Base-by-base conservation (phyloP, 1,140 invertebrate species). In the Drosophila sucinea region DNA sequence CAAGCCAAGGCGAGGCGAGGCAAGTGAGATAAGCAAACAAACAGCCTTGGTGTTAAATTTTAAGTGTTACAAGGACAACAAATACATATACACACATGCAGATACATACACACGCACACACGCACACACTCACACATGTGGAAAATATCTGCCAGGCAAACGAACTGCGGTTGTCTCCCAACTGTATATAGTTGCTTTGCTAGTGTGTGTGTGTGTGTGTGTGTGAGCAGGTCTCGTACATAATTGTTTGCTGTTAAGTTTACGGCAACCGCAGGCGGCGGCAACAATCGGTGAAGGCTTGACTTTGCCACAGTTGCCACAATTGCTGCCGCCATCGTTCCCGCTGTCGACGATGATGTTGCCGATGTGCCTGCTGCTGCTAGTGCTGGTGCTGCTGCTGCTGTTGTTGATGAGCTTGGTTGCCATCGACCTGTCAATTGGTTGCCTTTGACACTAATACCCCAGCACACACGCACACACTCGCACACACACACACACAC, bases 191-290 rank as follows among this genome's bases (percentile, higher is more conserved):
- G 40, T 44, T 41, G 27, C 29, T 56, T 41, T 54, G 60, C 32
- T 44, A n/a, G 33, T 65, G n/a, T 38, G 8, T 56, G 56, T 66
- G 47, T 32, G 38, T 67, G 17, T 67, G 60, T 40, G 61, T 62
- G 35, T 67, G 61, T 62, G 41, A 56, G 56, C 40, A 67, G 23
- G 23, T 51, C 17, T 75, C 17, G 33, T 58, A 58, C 32, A 73
- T 89, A 89, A 89, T 90, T 89, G 84, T 90, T 89, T 90, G 86
- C 85, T 84, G 81, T 89, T 89, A 89, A 89, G 81, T 84, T 87
- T 89, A 89, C 80, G 80, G 80, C 64, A 90, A 79, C 84, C 81
- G 70, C 84, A 89, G 67, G 64, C 81, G 70, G 81, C 73, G 85
- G 77, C 77, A 89, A 73, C 84, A 89, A 84, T 81, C 84, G 70